These are phyloP conservation scores for Picathartes gymnocephalus DNA, from an alignment of 2,113 vertebrate genomes.

Conservation along the genomic window DNA sequence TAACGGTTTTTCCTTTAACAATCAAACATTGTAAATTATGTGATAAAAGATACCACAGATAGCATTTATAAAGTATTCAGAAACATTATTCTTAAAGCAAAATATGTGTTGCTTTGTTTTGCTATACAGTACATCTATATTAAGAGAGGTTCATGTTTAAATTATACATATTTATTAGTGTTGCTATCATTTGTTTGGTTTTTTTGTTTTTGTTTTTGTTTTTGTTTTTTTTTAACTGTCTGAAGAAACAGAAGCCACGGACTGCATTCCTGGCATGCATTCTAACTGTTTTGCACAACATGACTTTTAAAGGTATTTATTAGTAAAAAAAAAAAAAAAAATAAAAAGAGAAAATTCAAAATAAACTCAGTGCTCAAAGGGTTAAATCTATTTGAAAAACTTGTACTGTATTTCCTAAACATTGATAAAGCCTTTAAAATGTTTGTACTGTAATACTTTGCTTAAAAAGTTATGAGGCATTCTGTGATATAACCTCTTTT, in stretches of 20 bases:
- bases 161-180: slow-evolving; percentile 85
- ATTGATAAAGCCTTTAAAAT: slow-evolving; percentile 86
- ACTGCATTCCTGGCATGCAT: slow-evolving; percentile 67
- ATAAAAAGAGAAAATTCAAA: slow-evolving; percentile 64
- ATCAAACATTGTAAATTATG: slow-evolving; percentile 81
- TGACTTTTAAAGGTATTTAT: slow-evolving; percentile 83
- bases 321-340: slow-evolving; percentile 57
- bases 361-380: slow-evolving; percentile 94
- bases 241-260: slow-evolving; percentile 67
- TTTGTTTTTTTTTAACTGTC: slow-evolving; percentile 38
- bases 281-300: slow-evolving; percentile 95
- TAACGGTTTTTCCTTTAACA: slow-evolving; percentile 71
- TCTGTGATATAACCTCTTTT: slow-evolving; percentile 86
- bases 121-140: slow-evolving; percentile 83
- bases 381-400: slow-evolving; percentile 90
- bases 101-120: slow-evolving; percentile 81
- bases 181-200: slow-evolving; percentile 66
- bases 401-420: slow-evolving; percentile 94
- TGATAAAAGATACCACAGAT: slow-evolving; percentile 79
- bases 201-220: neutral
- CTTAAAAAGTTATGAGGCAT: slow-evolving; percentile 91
- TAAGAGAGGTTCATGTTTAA: slow-evolving; percentile 83
- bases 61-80: slow-evolving; percentile 85
- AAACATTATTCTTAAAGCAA: slow-evolving; percentile 83
- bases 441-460: slow-evolving; percentile 97